Conservation (phyloP, 2,888 invertebrate genomes). For the Spodoptera exigua region DNA sequence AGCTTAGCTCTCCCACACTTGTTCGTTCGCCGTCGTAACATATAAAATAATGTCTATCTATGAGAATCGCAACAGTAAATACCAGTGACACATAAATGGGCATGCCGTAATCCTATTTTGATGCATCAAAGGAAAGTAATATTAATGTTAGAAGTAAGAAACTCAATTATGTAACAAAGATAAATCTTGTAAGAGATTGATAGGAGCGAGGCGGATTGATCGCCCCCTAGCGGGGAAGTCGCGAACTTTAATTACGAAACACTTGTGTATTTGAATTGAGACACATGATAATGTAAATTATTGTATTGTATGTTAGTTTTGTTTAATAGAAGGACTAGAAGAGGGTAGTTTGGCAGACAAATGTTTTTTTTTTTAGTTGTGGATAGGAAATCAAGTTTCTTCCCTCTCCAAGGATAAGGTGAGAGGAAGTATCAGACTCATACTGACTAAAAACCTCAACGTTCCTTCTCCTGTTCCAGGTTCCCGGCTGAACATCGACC, state of each 20-base stretch:
- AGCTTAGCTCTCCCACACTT: no score
- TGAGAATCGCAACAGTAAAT: neutral
- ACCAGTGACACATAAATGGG: constrained; percentile 1
- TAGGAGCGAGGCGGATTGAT: constrained; percentile 35
- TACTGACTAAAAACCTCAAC: no score
- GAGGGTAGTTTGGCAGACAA: no score
- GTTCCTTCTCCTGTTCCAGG: no score
- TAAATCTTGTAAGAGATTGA: constrained; percentile 49
- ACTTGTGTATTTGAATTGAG: constrained; percentile 8
- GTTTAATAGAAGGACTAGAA: no score
- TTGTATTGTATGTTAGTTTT: neutral
- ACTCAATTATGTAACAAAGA: constrained; percentile 40
- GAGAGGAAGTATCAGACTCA: no score
- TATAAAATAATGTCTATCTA: neutral
- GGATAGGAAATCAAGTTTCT: no score
- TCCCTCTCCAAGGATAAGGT: no score
- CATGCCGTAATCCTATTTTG: constrained; percentile 13
- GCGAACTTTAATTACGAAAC: constrained; percentile 40
- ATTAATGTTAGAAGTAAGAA: constrained; percentile 36
- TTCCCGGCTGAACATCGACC: no score
- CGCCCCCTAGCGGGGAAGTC: constrained; percentile 29
- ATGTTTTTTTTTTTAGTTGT: no score
- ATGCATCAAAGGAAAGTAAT: constrained; percentile 36
- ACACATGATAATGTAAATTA: neutral
- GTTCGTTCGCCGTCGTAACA: no score